Percentiles rank a stretch among this genome's conserved stretches.
phyloP scores from a whole-genome alignment of 1,140 invertebrate species.

The Chrysoperla carnea region DNA sequence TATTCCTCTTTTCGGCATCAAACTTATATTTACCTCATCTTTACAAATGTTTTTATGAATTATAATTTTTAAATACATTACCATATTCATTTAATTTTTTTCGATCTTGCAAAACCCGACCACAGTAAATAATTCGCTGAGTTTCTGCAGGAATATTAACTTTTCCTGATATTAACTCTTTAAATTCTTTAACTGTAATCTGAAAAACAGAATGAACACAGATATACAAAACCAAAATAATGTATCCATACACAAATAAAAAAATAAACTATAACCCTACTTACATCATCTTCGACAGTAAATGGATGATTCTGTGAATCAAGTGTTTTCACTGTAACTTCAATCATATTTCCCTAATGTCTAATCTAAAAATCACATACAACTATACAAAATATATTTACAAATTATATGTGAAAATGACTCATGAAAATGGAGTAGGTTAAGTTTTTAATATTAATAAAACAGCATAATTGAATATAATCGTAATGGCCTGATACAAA shows the following conservation, averaged over 20 bases:
- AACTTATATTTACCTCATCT: too few species aligned
- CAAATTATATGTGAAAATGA: too few species aligned
- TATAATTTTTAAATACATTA: constrained; percentile 16
- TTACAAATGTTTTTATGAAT: too few species aligned
- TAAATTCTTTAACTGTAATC: constrained; percentile 75
- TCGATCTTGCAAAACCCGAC: constrained; percentile 80
- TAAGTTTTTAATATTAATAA: too few species aligned
- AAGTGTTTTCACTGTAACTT: constrained; percentile 79
- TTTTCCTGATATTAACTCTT: constrained; percentile 60
- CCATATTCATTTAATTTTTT: constrained; percentile 74
- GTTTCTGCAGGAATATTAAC: constrained; percentile 61
- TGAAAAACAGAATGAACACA: constrained; percentile 2
- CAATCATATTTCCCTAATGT: constrained; percentile 37
- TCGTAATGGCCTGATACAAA: too few species aligned
- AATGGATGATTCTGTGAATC: constrained; percentile 82
- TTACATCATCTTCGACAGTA: constrained; percentile 73
- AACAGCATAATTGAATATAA: too few species aligned
- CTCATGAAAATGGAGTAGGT: too few species aligned
- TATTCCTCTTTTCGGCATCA: too few species aligned
- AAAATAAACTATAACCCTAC: constrained; percentile 11
- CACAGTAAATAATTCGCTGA: constrained; percentile 84
- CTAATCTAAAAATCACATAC: too few species aligned
- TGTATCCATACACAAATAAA: not conserved
- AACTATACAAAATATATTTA: too few species aligned
- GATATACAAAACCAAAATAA: constrained; percentile 4